These are phyloP conservation scores for Petromus typicus DNA, from an alignment of 2,113 vertebrate species.

Conservation along the genomic window DNA sequence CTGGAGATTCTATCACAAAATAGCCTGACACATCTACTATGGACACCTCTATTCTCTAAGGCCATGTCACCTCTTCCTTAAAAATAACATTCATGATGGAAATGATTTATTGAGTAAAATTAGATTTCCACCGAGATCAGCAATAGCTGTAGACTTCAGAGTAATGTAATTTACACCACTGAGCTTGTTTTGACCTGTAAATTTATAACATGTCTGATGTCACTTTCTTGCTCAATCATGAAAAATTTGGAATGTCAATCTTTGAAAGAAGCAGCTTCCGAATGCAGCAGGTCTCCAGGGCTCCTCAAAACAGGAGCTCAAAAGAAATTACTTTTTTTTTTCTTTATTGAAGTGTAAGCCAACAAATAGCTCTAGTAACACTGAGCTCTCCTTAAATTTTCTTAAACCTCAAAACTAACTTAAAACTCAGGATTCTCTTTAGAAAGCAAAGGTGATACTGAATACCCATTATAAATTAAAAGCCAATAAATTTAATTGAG, in stretches of 20 bases:
- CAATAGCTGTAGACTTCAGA: constrained; percentile 54
- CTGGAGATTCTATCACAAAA: neutral
- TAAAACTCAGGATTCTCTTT: constrained; percentile 33
- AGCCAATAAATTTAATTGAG: constrained; percentile 69
- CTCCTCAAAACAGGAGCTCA: constrained; percentile 21
- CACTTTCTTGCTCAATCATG: constrained; percentile 36
- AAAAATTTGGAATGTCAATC: neutral
- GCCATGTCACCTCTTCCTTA: neutral
- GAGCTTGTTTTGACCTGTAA: constrained; percentile 43
- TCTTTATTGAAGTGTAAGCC: constrained; percentile 15
- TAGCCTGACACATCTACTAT: neutral
- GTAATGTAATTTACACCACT: constrained; percentile 45
- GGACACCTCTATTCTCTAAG: neutral
- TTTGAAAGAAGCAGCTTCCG: constrained; percentile 41
- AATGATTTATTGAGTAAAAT: constrained; percentile 55
- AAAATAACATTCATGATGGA: constrained; percentile 20
- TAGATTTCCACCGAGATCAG: constrained; percentile 55
- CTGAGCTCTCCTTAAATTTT: constrained; percentile 57
- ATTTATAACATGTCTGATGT: constrained; percentile 17
- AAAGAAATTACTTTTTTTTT: constrained; percentile 61
- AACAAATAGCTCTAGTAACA: neutral
- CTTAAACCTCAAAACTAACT: constrained; percentile 53
- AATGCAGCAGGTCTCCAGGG: neutral
- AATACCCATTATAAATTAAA: constrained; percentile 77
- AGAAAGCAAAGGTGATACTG: constrained; percentile 19